A percentile compares a stretch with the other conserved stretches of the same genome.
Evolutionary conservation across 2,113 vertebrate species (phyloP).

Genomic region (Elaphurus davidianus): DNA sequence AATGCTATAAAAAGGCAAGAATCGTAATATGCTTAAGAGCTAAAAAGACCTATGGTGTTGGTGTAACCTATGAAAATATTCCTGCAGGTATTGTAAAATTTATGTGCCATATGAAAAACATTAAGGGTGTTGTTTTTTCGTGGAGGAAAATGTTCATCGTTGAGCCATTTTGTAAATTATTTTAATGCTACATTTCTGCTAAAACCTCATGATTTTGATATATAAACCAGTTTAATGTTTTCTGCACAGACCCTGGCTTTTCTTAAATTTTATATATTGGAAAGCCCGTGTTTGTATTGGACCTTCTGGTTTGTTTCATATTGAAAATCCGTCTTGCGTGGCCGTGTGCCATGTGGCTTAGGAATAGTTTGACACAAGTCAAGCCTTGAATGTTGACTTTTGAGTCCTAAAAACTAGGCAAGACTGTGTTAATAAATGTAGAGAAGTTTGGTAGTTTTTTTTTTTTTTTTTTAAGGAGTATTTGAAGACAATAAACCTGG

Average conservation of each 20-base stretch:
- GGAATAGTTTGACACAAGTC: slow-evolving; percentile 36
- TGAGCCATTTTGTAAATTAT: slow-evolving; percentile 82
- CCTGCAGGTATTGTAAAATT: slow-evolving; percentile 86
- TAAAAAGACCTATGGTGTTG: slow-evolving; percentile 80
- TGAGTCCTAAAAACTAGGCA: slow-evolving; percentile 1
- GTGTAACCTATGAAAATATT: slow-evolving; percentile 83
- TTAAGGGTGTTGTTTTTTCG: slow-evolving; percentile 82
- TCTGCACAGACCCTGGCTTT: slow-evolving; percentile 66
- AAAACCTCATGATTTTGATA: slow-evolving; percentile 72
- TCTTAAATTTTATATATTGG: slow-evolving; percentile 70
- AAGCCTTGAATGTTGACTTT: slow-evolving; percentile 43
- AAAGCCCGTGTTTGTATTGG: slow-evolving; percentile 71
- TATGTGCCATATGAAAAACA: slow-evolving; percentile 86
- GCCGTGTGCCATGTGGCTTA: slow-evolving; percentile 43
- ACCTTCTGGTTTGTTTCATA: slow-evolving; percentile 68
- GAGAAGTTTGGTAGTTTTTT: background rate
- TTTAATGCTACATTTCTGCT: slow-evolving; percentile 75
- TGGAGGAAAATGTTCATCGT: slow-evolving; percentile 78
- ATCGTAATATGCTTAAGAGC: slow-evolving; percentile 78
- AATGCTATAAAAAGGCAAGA: slow-evolving; percentile 75
- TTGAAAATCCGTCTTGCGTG: slow-evolving; percentile 61
- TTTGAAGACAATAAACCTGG: background rate
- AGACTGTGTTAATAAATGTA: background rate
- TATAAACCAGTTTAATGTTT: slow-evolving; percentile 71
- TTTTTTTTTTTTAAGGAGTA: background rate